Evolutionary conservation across 1,140 invertebrate species (phyloP), one percentile per base, ranked within the genome.

Genomic region (Lepidurus apus): DNA sequence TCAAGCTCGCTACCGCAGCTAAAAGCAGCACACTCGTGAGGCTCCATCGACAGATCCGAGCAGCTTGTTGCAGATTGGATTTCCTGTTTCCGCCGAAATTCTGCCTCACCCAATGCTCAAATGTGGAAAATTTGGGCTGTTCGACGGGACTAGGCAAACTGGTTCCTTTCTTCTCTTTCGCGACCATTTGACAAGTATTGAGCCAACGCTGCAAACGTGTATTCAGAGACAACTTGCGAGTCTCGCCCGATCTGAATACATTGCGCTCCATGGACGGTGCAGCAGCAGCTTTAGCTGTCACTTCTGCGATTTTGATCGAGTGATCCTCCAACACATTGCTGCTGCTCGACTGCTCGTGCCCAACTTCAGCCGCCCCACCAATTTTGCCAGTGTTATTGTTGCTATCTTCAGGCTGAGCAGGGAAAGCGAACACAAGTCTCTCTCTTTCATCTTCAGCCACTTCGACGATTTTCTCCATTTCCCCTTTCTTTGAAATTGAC

Each of bases 151-250:
- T 65, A 65, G 53, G 17, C 53, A 65, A 65, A 65, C 8, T 7
- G 8, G 53, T 65, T 17, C 53, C 13, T 65, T 65, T 65, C 3
- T 17, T 9, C 53, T 65, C 53, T 65, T 65, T 65, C 17, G 17
- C 13, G 9, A n/a, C 21, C 53, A 65, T 65, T 65, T 65, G 53
- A 8, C 53, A 65, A 65, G 53, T 65, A 65, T 65, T 65, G 9
- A 65, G 53, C 53, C 53, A 65, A 17, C 53, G 53, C 21, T 65
- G 53, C 53, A 65, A 65, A 65, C 53, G 53, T 11, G 53, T 65
- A 21, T 65, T 65, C 53, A 65, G 21, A 65, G 53, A 65, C 53
- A 65, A 17, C 13, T 65, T 65, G 17, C 53, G 53, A 21, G 9
- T 65, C 13, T 65, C 53, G 17, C 53, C 53, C 53, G 8, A 13